A percentile compares a stretch with the other conserved stretches of the same genome.
Evolutionary conservation across 2,113 vertebrate genomes (phyloP).

Genomic region (Corydoras sp.): DNA sequence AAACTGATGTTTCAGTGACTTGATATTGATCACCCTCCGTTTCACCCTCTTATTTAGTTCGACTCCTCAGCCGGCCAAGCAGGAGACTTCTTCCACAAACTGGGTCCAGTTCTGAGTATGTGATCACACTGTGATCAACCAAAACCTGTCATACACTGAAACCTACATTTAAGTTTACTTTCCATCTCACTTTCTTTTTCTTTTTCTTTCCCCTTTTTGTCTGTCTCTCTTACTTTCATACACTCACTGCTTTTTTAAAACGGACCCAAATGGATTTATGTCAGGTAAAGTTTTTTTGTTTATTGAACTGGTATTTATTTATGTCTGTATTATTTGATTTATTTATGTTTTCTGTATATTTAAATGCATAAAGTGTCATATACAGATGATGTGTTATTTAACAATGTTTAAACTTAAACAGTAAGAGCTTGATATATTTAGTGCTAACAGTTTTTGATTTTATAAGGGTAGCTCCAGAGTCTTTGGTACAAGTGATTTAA

Average conservation of each 20-base stretch:
- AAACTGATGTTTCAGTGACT: slow-evolving; percentile 12
- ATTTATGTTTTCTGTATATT: slow-evolving; percentile 22
- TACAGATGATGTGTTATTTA: slow-evolving; percentile 24
- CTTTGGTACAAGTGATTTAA: slow-evolving; percentile 4
- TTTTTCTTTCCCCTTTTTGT: background rate
- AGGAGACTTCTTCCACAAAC: slow-evolving; percentile 61
- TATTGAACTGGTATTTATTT: background rate
- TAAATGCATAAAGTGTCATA: slow-evolving; percentile 10
- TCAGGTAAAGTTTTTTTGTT: background rate
- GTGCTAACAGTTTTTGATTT: background rate
- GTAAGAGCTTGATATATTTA: background rate
- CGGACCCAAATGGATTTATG: background rate
- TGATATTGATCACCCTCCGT: slow-evolving; percentile 26
- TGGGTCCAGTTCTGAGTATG: slow-evolving; percentile 78
- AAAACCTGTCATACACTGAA: background rate
- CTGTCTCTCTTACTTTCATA: background rate
- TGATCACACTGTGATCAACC: background rate
- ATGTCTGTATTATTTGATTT: slow-evolving; percentile 7
- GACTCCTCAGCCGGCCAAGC: slow-evolving; percentile 68
- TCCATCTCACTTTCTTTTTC: background rate
- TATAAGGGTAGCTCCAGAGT: background rate
- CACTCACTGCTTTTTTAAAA: background rate
- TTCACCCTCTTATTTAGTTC: slow-evolving; percentile 51
- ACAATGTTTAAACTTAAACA: slow-evolving; percentile 3
- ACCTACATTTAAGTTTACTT: background rate